Percentiles rank a stretch among this genome's conserved stretches.
These are phyloP conservation scores for Agrotis exclamationis DNA, from an alignment of 2,888 invertebrate genomes.

Conservation along the genomic window DNA sequence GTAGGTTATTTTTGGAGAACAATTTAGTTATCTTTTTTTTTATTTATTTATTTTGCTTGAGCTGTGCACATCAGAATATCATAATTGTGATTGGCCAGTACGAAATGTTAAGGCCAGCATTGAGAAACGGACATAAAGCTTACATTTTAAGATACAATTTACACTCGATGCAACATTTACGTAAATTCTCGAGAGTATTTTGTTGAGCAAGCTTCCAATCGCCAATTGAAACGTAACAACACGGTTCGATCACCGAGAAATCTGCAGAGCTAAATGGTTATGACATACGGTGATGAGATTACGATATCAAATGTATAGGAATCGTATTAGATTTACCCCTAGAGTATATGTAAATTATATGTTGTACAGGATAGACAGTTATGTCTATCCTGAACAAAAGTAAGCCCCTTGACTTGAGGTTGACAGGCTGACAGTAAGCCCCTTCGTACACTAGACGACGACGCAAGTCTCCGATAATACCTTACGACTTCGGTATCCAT, in stretches of 20 bases:
- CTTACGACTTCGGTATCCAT: no score
- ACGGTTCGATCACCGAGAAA: background rate
- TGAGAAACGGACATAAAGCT: background rate
- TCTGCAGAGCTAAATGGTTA: slow-evolving; percentile 10
- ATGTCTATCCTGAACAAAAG: no score
- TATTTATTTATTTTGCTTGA: background rate
- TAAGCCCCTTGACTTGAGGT: no score
- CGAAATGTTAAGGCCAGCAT: slow-evolving; percentile 3
- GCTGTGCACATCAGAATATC: background rate
- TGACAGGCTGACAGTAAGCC: no score
- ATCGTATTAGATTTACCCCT: background rate
- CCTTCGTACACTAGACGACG: no score
- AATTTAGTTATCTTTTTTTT: no score
- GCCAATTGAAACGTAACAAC: slow-evolving; percentile 18
- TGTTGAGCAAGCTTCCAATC: slow-evolving; percentile 32
- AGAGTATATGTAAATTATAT: no score
- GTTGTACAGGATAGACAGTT: no score
- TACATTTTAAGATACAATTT: slow-evolving; percentile 16
- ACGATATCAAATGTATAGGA: background rate
- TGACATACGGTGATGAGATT: slow-evolving; percentile 1
- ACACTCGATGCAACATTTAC: slow-evolving; percentile 30
- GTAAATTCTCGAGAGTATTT: slow-evolving; percentile 24
- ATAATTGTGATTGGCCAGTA: background rate
- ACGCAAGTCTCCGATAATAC: no score
- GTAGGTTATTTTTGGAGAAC: background rate